Evolutionary conservation across 2,113 vertebrate species (phyloP).

Genomic region (Myiagra hebetior): DNA sequence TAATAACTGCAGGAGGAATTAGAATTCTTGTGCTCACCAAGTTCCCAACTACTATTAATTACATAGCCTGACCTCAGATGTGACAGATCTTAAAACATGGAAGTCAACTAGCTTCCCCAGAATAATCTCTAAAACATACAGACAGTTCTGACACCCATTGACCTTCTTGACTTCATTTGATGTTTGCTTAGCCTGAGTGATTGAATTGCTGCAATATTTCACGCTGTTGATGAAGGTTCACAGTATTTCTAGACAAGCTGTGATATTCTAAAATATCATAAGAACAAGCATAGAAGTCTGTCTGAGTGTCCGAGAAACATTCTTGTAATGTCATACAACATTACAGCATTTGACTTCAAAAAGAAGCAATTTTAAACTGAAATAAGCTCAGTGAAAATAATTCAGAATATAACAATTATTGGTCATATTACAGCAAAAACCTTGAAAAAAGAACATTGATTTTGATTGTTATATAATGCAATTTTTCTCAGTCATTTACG

Average conservation of each 20-base stretch:
- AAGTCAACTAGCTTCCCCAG: fast-evolving
- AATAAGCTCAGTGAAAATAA: not conserved
- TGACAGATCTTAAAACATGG: not conserved
- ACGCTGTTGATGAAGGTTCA: not conserved
- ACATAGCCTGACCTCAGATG: not conserved
- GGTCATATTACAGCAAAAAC: not conserved
- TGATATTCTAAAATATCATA: not conserved
- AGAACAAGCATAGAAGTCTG: not conserved
- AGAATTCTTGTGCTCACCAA: not conserved
- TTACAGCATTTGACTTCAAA: not conserved
- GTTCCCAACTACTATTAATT: not conserved
- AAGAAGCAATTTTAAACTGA: not conserved
- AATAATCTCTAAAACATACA: not conserved
- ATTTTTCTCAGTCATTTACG: not conserved
- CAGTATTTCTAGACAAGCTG: not conserved
- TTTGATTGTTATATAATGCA: not conserved
- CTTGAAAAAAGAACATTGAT: not conserved
- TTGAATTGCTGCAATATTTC: not conserved
- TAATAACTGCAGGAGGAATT: not conserved
- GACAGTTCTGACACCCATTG: not conserved
- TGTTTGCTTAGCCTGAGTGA: not conserved
- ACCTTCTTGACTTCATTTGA: not conserved
- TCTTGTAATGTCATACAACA: not conserved
- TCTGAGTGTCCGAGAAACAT: not conserved
- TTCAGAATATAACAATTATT: not conserved